These are phyloP conservation scores for Hipposideros larvatus DNA, from an alignment of 2,797 vertebrate species.

Conservation along the genomic window DNA sequence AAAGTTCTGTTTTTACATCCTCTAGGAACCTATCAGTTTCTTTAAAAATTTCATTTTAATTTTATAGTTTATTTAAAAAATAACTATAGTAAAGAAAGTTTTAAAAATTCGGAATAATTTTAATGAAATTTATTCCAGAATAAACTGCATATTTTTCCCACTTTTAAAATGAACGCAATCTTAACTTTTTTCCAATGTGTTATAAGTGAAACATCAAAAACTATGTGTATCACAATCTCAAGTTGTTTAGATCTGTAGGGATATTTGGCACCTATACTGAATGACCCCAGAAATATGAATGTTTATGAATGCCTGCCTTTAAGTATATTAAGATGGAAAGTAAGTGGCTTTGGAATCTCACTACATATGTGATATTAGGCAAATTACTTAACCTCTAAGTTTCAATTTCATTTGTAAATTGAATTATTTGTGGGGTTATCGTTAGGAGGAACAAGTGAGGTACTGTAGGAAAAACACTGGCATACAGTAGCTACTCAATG, in stretches of 20 bases:
- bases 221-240: background rate
- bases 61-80: constrained; percentile 19
- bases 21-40: background rate
- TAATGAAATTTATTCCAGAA: constrained; percentile 32
- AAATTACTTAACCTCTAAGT: background rate
- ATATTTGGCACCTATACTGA: background rate
- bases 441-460: background rate
- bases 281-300: background rate
- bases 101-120: background rate
- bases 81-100: background rate
- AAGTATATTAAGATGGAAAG: background rate
- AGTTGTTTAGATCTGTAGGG: background rate
- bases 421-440: background rate
- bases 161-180: constrained; percentile 33
- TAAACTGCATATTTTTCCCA: background rate
- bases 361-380: background rate
- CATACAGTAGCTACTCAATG: background rate
- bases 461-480: background rate
- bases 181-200: constrained; percentile 5
- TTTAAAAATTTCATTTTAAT: background rate
- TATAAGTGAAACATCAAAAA: background rate
- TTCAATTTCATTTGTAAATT: constrained; percentile 23
- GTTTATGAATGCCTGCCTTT: background rate
- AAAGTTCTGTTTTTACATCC: constrained; percentile 35
- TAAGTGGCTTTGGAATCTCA: background rate